phyloP scores from a whole-genome alignment of 2,113 vertebrate genomes.

The Electrona antarctica region DNA sequence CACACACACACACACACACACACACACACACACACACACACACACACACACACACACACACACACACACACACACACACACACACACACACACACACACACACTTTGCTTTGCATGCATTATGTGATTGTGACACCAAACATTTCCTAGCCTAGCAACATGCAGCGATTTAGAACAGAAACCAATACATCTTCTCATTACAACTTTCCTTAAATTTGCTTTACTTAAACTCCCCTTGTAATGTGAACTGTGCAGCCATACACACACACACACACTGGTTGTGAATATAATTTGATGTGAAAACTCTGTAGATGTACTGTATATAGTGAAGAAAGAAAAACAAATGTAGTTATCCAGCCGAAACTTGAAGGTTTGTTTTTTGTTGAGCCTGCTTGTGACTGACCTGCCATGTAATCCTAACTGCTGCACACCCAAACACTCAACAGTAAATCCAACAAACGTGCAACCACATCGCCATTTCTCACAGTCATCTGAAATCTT shows the following conservation, averaged over 20 bases:
- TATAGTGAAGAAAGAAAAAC: conserved; percentile 4
- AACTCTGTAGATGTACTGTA: conserved; percentile 23
- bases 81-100: not conserved
- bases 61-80: not conserved
- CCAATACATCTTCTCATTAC: no score
- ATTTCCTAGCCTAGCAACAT: conserved; percentile 16
- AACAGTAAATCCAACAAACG: conserved; percentile 5
- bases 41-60: not conserved
- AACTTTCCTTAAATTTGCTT: no score
- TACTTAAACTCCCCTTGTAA: no score
- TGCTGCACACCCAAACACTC: conserved; percentile 23
- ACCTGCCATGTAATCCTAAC: conserved; percentile 6
- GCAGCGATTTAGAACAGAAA: not conserved
- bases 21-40: not conserved
- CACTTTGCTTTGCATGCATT: not conserved
- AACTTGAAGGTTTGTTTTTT: conserved; percentile 39
- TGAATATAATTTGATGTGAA: conserved; percentile 19
- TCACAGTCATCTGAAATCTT: not conserved
- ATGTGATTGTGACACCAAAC: conserved; percentile 16
- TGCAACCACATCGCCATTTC: conserved; percentile 6
- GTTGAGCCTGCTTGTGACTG: conserved; percentile 16
- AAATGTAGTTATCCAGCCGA: conserved; percentile 14
- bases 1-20: not conserved
- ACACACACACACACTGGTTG: conserved; percentile 5
- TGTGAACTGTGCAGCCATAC: not conserved